Evolutionary conservation across 2,113 vertebrate species (phyloP).

Genomic region (Protobothrops flavoviridis): DNA sequence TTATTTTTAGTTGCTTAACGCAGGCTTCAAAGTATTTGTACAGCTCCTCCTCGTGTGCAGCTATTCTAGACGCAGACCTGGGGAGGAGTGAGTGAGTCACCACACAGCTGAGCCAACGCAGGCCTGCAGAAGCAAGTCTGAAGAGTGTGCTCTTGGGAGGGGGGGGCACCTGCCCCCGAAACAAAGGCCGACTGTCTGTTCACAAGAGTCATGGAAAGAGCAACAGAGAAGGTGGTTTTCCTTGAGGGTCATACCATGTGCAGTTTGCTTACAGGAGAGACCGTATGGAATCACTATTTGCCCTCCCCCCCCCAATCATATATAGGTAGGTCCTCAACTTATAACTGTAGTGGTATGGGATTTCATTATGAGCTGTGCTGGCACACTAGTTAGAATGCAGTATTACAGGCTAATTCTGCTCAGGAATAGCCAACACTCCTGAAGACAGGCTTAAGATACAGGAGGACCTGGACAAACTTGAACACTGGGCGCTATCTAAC

Average conservation of each 20-base stretch:
- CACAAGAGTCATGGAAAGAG: not conserved
- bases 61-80: not conserved
- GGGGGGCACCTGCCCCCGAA: not conserved
- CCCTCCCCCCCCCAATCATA: not conserved
- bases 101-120: not conserved
- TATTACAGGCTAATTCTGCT: too few relatives aligned
- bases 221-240: not conserved
- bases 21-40: not conserved
- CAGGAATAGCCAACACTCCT: too few relatives aligned
- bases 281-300: not conserved
- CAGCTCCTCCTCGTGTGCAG: not conserved
- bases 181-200: not conserved
- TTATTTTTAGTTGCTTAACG: not conserved
- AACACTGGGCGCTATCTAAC: too few relatives aligned
- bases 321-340: not conserved
- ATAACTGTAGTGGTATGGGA: not conserved
- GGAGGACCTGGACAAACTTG: too few relatives aligned
- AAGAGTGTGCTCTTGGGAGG: not conserved
- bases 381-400: too few relatives aligned
- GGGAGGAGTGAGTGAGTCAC: constrained; percentile 11
- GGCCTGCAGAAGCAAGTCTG: not conserved
- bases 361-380: not conserved
- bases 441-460: too few relatives aligned
- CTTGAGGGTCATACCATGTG: not conserved
- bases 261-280: not conserved